Conservation (phyloP, 2,888 invertebrate genomes). For the Cybosia mesomella region DNA sequence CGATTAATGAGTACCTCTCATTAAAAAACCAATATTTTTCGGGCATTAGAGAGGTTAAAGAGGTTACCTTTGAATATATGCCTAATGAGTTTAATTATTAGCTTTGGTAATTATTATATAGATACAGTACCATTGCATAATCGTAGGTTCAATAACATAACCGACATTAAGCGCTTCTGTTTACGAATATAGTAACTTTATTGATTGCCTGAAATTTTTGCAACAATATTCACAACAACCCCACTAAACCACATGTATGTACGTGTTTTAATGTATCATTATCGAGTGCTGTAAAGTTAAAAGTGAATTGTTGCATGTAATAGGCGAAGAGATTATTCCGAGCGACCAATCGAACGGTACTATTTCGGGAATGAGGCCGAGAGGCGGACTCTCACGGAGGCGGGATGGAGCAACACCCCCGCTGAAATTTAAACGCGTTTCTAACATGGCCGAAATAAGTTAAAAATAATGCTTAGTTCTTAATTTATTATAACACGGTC, state of each 20-base stretch:
- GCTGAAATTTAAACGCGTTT: conserved; percentile 60
- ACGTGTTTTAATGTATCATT: conserved; percentile 19
- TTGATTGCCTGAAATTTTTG: neutral
- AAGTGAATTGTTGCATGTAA: conserved; percentile 60
- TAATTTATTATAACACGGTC: neutral
- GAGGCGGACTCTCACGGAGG: conserved; percentile 74
- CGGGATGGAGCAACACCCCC: conserved; percentile 62
- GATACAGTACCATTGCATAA: too few species aligned
- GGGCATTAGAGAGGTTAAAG: too few species aligned
- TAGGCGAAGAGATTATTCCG: conserved; percentile 71
- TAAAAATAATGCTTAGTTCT: conserved; percentile 45
- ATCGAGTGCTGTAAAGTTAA: conserved; percentile 51
- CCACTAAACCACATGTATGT: neutral
- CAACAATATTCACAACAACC: neutral
- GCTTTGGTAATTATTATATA: too few species aligned
- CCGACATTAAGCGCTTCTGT: neutral
- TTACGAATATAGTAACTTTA: neutral
- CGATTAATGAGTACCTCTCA: neutral
- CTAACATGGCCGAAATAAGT: conserved; percentile 58
- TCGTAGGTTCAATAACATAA: too few species aligned
- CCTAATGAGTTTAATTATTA: too few species aligned
- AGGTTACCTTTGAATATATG: too few species aligned
- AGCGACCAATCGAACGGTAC: conserved; percentile 75
- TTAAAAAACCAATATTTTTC: too few species aligned
- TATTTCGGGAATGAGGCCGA: conserved; percentile 71